phyloP scores from a whole-genome alignment of 2,113 vertebrate species.

The Aphelocoma coerulescens region DNA sequence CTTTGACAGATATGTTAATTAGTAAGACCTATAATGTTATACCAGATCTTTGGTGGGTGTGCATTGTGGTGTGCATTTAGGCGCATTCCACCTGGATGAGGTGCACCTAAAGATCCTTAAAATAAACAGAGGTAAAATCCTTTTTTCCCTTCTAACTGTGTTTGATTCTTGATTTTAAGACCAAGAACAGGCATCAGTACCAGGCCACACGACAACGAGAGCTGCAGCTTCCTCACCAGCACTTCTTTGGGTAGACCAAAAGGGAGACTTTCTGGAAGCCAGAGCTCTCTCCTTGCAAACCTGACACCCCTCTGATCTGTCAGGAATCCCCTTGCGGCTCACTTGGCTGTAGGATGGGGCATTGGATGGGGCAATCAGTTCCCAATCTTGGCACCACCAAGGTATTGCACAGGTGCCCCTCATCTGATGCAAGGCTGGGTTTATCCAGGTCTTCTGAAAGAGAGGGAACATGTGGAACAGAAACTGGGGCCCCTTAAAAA shows the following conservation, averaged over 20 bases:
- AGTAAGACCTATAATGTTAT: no score
- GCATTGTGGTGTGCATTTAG: no score
- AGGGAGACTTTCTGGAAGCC: background rate
- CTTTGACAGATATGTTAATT: no score
- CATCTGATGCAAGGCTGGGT: background rate
- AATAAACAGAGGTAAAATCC: no score
- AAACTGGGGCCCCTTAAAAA: background rate
- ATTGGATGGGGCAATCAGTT: background rate
- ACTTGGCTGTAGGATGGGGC: background rate
- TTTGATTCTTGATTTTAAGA: no score
- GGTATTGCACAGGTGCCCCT: background rate
- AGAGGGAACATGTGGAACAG: background rate
- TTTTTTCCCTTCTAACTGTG: no score
- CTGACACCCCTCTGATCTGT: background rate
- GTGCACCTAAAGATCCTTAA: no score
- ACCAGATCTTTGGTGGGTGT: no score
- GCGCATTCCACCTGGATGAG: no score
- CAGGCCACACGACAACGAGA: background rate
- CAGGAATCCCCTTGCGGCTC: background rate
- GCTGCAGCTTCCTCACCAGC: background rate
- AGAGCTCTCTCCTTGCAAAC: background rate
- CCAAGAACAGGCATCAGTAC: no score
- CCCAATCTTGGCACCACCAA: fast-evolving
- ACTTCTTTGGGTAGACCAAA: background rate
- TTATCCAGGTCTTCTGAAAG: background rate